phyloP scores from a whole-genome alignment of 2,888 invertebrate species.

The Zygothrica quintamaculata region DNA sequence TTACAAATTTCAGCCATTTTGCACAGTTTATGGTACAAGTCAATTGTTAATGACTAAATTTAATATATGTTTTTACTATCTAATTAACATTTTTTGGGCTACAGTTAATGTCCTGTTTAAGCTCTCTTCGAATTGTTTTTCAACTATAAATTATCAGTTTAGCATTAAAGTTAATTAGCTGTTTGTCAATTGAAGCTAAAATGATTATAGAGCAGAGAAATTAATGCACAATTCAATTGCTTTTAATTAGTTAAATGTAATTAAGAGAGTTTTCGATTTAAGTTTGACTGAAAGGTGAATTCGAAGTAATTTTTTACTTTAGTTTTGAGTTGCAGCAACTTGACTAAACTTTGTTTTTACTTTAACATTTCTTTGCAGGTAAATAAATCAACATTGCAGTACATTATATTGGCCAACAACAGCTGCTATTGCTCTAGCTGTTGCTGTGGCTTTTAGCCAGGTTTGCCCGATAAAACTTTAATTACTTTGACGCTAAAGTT shows the following conservation, averaged over 20 bases:
- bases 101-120: constrained; percentile 6
- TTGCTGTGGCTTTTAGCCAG: constrained; percentile 23
- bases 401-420: constrained; percentile 4
- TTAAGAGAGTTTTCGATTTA: too few relatives aligned
- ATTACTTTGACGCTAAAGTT: constrained; percentile 68
- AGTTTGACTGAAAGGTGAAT: too few relatives aligned
- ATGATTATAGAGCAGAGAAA: too few relatives aligned
- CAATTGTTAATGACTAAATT: too few relatives aligned
- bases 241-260: too few relatives aligned
- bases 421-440: constrained; percentile 15
- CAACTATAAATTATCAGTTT: constrained; percentile 53
- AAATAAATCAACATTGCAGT: constrained; percentile 39
- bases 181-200: neutral
- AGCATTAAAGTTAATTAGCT: constrained; percentile 56
- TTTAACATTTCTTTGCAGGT: constrained; percentile 58
- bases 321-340: neutral
- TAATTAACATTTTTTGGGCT: too few relatives aligned
- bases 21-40: too few relatives aligned
- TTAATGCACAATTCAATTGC: too few relatives aligned
- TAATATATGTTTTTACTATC: too few relatives aligned
- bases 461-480: constrained; percentile 59
- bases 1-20: too few relatives aligned
- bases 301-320: too few relatives aligned
- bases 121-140: constrained; percentile 28
- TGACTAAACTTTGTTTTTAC: constrained; percentile 13